A percentile compares a stretch with the other conserved stretches of the same genome.
phyloP scores from a whole-genome alignment of 2,797 vertebrate species.

The Sebastolobus alascanus region DNA sequence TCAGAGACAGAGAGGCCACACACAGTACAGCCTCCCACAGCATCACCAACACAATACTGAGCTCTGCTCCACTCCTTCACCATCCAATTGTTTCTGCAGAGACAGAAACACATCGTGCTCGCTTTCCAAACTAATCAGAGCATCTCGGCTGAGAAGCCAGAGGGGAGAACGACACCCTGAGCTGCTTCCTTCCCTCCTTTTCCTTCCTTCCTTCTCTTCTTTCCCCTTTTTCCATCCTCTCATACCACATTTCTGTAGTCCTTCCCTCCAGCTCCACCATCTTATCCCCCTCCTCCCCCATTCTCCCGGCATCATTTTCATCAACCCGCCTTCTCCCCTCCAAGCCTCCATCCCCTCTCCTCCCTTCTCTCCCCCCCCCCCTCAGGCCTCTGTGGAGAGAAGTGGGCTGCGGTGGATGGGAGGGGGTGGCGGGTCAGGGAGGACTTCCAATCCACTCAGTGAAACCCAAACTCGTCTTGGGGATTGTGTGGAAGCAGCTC shows the following conservation, averaged over 20 bases:
- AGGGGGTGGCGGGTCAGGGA: neutral
- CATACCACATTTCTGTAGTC: neutral
- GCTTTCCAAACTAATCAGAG: constrained; percentile 66
- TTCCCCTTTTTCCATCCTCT: neutral
- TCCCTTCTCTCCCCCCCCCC: neutral
- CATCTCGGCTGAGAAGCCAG: constrained; percentile 56
- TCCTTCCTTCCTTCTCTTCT: neutral
- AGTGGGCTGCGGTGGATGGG: neutral
- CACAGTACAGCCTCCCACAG: constrained; percentile 23
- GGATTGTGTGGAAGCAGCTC: constrained; percentile 31
- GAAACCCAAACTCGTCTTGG: constrained; percentile 43
- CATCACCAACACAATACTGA: constrained; percentile 13
- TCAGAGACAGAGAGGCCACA: constrained; percentile 39
- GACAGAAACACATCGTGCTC: neutral
- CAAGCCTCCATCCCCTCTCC: neutral
- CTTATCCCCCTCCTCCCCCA: neutral
- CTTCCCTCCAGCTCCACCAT: constrained; percentile 8
- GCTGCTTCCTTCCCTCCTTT: constrained; percentile 6
- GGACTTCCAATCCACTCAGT: constrained; percentile 47
- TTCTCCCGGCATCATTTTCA: constrained; percentile 28
- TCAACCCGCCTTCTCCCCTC: constrained; percentile 3
- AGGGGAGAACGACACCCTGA: constrained; percentile 31
- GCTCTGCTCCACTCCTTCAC: neutral
- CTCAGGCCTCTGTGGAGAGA: constrained; percentile 3
- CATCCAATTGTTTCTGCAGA: neutral